Percentiles rank a stretch among this genome's conserved stretches.
Conservation (phyloP, 2,113 vertebrate genomes). For the Coptodon rendalli region DNA sequence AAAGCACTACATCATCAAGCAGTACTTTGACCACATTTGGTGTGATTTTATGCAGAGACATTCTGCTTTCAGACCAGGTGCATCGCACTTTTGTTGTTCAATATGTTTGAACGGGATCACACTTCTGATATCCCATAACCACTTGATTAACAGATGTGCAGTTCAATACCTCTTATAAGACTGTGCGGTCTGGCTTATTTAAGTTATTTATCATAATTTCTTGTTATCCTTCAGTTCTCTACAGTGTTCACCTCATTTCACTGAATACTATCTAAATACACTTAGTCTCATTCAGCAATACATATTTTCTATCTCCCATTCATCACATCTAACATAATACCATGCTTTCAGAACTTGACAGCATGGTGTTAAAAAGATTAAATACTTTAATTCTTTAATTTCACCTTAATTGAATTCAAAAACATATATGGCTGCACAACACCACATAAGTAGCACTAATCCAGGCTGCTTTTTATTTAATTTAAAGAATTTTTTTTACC, state of each 20-base stretch:
- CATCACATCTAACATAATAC: not conserved
- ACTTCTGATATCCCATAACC: not conserved
- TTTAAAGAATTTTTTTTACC: not conserved
- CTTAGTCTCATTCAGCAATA: not conserved
- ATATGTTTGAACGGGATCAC: not conserved
- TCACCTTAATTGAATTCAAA: slow-evolving; percentile 5
- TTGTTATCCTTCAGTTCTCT: not conserved
- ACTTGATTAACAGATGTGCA: not conserved
- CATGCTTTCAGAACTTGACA: not conserved
- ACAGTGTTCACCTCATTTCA: not conserved
- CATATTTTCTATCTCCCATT: not conserved
- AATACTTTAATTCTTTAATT: not conserved
- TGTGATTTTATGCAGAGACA: not conserved
- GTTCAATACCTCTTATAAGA: not conserved
- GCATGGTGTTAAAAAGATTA: not conserved
- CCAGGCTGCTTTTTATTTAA: not conserved
- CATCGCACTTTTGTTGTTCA: not conserved
- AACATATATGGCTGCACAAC: not conserved
- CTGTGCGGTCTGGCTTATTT: not conserved
- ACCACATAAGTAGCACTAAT: not conserved
- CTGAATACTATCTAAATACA: not conserved
- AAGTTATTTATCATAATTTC: not conserved
- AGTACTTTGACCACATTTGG: not conserved
- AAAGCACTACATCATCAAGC: not conserved
- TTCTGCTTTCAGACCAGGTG: not conserved